Evolutionary conservation across 2,797 vertebrate genomes (phyloP).

Genomic region (Bradypodion ventrale): DNA sequence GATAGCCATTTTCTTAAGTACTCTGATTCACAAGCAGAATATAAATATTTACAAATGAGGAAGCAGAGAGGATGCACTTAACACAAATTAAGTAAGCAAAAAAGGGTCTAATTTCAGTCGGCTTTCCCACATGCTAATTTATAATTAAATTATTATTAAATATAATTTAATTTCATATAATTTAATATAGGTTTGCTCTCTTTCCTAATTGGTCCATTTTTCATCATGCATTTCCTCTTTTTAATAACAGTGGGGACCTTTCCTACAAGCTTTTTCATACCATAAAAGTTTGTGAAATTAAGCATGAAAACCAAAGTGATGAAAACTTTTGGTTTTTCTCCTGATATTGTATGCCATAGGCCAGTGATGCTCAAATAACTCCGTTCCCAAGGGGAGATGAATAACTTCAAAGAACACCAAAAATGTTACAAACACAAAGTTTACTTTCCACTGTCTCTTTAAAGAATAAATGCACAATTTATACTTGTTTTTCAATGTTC

Average conservation of each 20-base stretch:
- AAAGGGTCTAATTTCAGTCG: background rate
- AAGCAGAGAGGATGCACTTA: too few relatives aligned
- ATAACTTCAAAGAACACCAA: too few relatives aligned
- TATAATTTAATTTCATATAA: background rate
- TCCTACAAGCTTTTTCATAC: too few relatives aligned
- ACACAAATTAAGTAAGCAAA: background rate
- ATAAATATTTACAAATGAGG: background rate
- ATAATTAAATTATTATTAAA: background rate
- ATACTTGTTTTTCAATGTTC: too few relatives aligned
- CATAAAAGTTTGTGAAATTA: background rate
- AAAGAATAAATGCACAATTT: too few relatives aligned
- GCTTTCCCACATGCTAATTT: background rate
- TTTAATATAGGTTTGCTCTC: background rate
- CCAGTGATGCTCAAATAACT: too few relatives aligned
- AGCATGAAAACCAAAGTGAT: background rate
- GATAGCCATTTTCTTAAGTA: background rate
- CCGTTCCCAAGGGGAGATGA: too few relatives aligned
- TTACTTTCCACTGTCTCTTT: too few relatives aligned
- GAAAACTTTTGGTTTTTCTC: background rate
- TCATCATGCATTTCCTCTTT: background rate
- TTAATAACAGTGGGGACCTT: background rate
- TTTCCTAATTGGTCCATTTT: background rate
- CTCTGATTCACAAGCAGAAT: background rate
- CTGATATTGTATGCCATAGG: background rate
- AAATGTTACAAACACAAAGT: too few relatives aligned